Conservation (phyloP, 2,888 invertebrate genomes). For the Eucriotettix oculatus region DNA sequence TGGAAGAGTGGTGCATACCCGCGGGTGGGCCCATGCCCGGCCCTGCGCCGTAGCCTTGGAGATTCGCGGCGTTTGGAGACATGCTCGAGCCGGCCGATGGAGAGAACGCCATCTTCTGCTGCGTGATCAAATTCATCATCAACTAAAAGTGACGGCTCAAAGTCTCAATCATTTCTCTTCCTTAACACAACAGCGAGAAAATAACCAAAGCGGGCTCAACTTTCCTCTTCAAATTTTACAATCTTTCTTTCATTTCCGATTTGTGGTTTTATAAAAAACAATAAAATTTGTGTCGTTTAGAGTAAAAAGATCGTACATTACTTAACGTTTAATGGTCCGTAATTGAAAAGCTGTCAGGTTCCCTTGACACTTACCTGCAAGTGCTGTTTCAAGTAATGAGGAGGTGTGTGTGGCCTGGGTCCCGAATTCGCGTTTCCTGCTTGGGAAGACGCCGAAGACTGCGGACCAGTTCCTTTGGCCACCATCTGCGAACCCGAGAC, state of each 20-base stretch:
- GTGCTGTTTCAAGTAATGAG: constrained; percentile 52
- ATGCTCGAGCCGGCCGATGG: constrained; percentile 24
- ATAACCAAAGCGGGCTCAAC: too few species aligned
- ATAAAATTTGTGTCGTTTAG: too few species aligned
- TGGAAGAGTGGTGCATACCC: constrained; percentile 15
- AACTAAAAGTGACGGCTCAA: too few species aligned
- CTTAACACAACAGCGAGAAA: too few species aligned
- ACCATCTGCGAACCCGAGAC: constrained; percentile 6
- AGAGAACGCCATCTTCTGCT: constrained; percentile 51
- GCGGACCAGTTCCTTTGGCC: constrained; percentile 9
- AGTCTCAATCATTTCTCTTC: too few species aligned
- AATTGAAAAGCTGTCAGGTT: too few species aligned
- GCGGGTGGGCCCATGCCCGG: constrained; percentile 13
- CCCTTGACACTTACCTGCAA: constrained; percentile 18
- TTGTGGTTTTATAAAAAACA: too few species aligned
- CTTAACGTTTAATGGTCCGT: too few species aligned
- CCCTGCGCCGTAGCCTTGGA: constrained; percentile 7
- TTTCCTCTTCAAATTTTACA: too few species aligned
- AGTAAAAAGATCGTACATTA: too few species aligned
- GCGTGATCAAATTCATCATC: constrained; percentile 13
- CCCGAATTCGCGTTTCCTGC: constrained; percentile 14
- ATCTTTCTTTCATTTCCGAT: too few species aligned
- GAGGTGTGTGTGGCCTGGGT: constrained; percentile 31
- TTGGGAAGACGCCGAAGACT: constrained; percentile 9
- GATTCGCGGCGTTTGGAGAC: constrained; percentile 15